A percentile compares a stretch with the other conserved stretches of the same genome.
phyloP scores from a whole-genome alignment of 2,113 vertebrate genomes.

The Herpailurus yagouaroundi region DNA sequence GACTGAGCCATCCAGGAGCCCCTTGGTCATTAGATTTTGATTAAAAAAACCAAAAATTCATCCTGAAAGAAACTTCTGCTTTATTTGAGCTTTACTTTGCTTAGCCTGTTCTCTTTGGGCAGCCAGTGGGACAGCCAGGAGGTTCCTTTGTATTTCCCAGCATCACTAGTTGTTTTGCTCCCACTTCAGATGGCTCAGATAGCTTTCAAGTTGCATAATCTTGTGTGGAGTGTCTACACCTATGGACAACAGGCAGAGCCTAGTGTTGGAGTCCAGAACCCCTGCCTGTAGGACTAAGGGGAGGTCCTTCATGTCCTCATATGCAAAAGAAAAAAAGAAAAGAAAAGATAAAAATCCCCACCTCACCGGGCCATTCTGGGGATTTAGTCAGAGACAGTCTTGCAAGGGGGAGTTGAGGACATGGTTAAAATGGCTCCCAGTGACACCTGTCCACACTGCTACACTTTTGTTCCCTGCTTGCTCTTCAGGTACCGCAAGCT shows the following conservation, averaged over 20 bases:
- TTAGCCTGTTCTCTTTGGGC: background rate
- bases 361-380: background rate
- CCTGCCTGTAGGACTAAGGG: too few relatives aligned
- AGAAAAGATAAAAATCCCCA: too few relatives aligned
- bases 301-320: background rate
- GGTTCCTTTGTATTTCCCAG: background rate
- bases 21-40: background rate
- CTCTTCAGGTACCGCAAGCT: conserved; percentile 85
- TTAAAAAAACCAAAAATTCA: background rate
- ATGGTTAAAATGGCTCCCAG: too few relatives aligned
- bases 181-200: background rate
- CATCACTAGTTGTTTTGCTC: background rate
- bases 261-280: background rate
- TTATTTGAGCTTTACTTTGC: background rate
- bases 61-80: background rate
- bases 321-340: background rate
- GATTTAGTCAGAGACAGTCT: background rate
- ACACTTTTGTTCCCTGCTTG: too few relatives aligned
- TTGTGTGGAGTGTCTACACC: background rate
- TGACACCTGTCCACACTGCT: rapidly evolving
- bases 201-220: background rate
- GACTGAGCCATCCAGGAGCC: too few relatives aligned
- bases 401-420: background rate
- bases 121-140: too few relatives aligned
- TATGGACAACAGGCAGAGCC: background rate